phyloP scores from a whole-genome alignment of 2,113 vertebrate species.

The Chelonoidis abingdonii region DNA sequence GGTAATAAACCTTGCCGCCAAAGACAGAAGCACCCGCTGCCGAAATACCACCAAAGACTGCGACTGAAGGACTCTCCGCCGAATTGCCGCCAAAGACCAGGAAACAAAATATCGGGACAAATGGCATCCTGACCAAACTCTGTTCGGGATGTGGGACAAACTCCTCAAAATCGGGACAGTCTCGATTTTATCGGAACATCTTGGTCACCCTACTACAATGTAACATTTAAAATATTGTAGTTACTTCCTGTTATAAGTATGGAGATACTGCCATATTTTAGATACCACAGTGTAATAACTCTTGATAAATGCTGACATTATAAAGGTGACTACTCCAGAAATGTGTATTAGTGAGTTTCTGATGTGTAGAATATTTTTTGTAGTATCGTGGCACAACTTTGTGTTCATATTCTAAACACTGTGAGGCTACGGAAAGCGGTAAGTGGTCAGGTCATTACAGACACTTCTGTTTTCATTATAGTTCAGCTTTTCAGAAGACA shows the following conservation, averaged over 20 bases:
- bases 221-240: neutral
- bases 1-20: too few relatives aligned
- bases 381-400: neutral
- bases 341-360: neutral
- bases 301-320: neutral
- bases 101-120: too few relatives aligned
- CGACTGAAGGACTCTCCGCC: too few relatives aligned
- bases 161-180: too few relatives aligned
- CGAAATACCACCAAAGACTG: too few relatives aligned
- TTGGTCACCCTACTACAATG: neutral
- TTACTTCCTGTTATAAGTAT: neutral
- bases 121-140: too few relatives aligned
- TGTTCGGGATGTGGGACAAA: too few relatives aligned
- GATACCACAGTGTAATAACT: neutral
- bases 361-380: neutral
- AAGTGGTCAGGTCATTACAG: neutral
- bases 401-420: neutral
- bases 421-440: neutral
- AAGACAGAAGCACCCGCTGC: too few relatives aligned
- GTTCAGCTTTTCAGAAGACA: neutral
- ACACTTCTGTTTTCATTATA: accelerated
- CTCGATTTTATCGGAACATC: too few relatives aligned
- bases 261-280: neutral
- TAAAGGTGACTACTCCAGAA: accelerated
- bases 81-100: too few relatives aligned